Percentiles rank a stretch among this genome's conserved stretches.
Conservation (phyloP, 2,888 invertebrate species). For the Psylliodes chrysocephalus region DNA sequence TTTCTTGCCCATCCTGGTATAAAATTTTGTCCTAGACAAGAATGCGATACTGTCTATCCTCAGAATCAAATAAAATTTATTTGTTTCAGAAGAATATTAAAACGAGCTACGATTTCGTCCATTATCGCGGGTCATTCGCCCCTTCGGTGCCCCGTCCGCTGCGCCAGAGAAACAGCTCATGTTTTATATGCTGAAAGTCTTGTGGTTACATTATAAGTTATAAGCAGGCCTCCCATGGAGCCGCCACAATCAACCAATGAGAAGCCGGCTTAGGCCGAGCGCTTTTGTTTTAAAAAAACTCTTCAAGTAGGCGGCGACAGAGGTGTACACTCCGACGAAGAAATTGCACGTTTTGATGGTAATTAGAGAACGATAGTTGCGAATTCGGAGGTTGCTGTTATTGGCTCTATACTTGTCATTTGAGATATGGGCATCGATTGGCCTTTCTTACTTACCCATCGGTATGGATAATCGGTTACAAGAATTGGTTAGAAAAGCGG, state of each 20-base stretch:
- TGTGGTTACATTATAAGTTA: conserved; percentile 52
- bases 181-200: conserved; percentile 47
- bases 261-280: conserved; percentile 46
- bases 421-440: conserved; percentile 12
- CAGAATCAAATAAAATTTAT: too few species aligned
- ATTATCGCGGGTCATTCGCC: too few species aligned
- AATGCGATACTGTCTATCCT: too few species aligned
- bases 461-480: not conserved
- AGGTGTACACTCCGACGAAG: conserved; percentile 46
- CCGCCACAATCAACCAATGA: conserved; percentile 53
- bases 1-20: too few species aligned
- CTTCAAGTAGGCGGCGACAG: conserved; percentile 57
- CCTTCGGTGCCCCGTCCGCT: too few species aligned
- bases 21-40: too few species aligned
- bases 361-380: conserved; percentile 34
- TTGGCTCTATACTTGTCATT: conserved; percentile 9
- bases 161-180: conserved; percentile 14
- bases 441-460: not conserved
- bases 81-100: too few species aligned
- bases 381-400: conserved; percentile 13
- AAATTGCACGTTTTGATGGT: conserved; percentile 30
- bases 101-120: too few species aligned
- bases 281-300: conserved; percentile 57
- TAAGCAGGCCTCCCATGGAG: conserved; percentile 57
- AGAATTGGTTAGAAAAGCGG: not conserved